Conservation (phyloP, 2,888 invertebrate species). For the Azorinus chamasolen region DNA sequence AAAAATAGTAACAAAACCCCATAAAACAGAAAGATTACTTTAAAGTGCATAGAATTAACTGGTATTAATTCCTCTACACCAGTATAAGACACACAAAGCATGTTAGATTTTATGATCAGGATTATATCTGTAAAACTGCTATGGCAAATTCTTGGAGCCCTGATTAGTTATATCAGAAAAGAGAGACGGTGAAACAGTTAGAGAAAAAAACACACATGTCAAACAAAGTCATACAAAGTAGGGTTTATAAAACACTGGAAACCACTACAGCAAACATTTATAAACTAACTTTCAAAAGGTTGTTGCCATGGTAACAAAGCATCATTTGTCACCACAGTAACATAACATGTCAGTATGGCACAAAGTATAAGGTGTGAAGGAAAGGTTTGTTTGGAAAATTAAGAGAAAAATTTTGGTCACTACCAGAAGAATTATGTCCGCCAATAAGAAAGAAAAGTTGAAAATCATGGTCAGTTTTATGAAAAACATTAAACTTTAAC, state of each 20-base stretch:
- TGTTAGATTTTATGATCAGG: slow-evolving; percentile 41
- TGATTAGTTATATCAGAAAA: slow-evolving; percentile 45
- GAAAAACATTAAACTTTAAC: too few relatives aligned
- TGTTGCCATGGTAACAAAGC: slow-evolving; percentile 19
- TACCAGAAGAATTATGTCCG: too few relatives aligned
- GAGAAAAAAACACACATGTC: slow-evolving; percentile 48
- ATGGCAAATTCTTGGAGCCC: slow-evolving; percentile 34
- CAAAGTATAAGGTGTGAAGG: slow-evolving; percentile 57
- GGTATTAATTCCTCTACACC: too few relatives aligned
- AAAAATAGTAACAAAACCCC: too few relatives aligned
- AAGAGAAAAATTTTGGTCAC: neutral
- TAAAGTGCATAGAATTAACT: too few relatives aligned
- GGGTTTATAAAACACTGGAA: too few relatives aligned
- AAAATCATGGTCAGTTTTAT: too few relatives aligned
- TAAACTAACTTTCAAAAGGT: neutral
- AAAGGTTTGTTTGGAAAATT: slow-evolving; percentile 1
- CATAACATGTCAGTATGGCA: slow-evolving; percentile 35
- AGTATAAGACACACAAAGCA: slow-evolving; percentile 1
- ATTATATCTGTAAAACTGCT: slow-evolving; percentile 29
- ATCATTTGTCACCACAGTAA: slow-evolving; percentile 13
- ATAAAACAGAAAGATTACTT: too few relatives aligned
- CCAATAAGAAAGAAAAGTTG: too few relatives aligned
- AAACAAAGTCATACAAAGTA: slow-evolving; percentile 16
- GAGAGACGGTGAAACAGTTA: slow-evolving; percentile 43
- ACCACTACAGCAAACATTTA: too few relatives aligned